phyloP scores from a whole-genome alignment of 92 coral and sea anemone species.

The Phenganax marumi region DNA sequence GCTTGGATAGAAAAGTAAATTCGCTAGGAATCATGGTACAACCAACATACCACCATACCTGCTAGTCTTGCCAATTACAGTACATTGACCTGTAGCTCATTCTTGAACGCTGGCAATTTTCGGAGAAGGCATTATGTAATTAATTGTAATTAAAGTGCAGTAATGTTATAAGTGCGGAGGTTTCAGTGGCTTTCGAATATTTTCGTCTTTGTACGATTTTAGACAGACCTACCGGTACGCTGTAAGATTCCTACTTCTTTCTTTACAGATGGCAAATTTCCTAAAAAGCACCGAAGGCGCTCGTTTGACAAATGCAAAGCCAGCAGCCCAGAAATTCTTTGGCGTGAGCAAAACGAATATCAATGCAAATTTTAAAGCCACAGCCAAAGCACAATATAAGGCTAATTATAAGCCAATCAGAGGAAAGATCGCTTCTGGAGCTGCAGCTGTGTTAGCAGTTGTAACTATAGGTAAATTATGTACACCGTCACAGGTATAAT shows the following conservation, averaged over 20 bases:
- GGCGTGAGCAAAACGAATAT: constrained; percentile 56
- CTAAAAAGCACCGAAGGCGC: constrained; percentile 59
- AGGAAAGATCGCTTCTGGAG: constrained; percentile 36
- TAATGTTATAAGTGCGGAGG: too few relatives aligned
- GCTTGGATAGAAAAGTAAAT: too few relatives aligned
- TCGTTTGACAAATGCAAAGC: constrained; percentile 55
- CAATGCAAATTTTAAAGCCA: constrained; percentile 52
- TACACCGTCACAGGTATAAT: neutral
- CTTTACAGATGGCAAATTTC: constrained; percentile 56
- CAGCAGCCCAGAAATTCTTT: constrained; percentile 57
- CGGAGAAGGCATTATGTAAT: too few relatives aligned
- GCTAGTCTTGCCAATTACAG: too few relatives aligned
- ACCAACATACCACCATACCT: too few relatives aligned
- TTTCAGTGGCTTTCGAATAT: too few relatives aligned
- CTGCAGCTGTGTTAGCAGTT: constrained; percentile 38
- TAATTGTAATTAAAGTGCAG: too few relatives aligned
- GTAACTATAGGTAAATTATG: constrained; percentile 23
- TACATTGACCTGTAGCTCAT: too few relatives aligned
- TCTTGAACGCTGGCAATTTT: too few relatives aligned
- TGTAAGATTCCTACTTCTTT: neutral
- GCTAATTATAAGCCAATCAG: constrained; percentile 46
- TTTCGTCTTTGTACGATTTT: neutral
- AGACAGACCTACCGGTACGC: neutral
- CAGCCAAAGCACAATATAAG: constrained; percentile 58
- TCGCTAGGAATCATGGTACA: too few relatives aligned